Conservation (phyloP, 2,797 vertebrate genomes). For the Oophaga sylvatica region DNA sequence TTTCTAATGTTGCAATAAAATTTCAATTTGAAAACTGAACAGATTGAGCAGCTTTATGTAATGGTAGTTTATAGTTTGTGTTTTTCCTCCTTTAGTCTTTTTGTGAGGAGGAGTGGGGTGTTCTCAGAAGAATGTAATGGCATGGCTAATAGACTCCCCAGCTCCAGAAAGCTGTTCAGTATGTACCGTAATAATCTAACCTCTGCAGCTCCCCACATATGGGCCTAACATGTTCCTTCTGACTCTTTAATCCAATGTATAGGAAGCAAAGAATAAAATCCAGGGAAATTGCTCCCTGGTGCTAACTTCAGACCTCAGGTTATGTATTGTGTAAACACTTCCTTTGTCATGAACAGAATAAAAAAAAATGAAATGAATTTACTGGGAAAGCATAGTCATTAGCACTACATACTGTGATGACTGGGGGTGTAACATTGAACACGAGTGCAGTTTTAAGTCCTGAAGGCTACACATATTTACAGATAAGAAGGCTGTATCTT, state of each 20-base stretch:
- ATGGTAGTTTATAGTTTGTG: not conserved
- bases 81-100: not conserved
- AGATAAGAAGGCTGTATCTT: not conserved
- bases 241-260: constrained; percentile 23
- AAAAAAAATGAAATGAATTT: not conserved
- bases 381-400: not conserved
- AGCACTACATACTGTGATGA: not conserved
- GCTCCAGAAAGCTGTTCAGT: not conserved
- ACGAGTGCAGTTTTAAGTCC: not conserved
- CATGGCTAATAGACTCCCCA: not conserved
- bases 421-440: not conserved
- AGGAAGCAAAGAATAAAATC: constrained; percentile 8
- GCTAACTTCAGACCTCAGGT: not conserved
- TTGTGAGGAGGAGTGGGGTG: not conserved
- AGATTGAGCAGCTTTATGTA: not conserved
- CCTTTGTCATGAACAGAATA: not conserved
- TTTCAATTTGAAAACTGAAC: not conserved
- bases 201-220: not conserved
- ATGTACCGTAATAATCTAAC: not conserved
- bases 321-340: constrained; percentile 1
- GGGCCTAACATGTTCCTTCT: not conserved
- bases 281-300: not conserved
- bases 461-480: not conserved
- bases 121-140: not conserved
- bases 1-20: not conserved